These are phyloP conservation scores for Zingel zingel DNA, from an alignment of 2,113 vertebrate genomes.

Conservation along the genomic window DNA sequence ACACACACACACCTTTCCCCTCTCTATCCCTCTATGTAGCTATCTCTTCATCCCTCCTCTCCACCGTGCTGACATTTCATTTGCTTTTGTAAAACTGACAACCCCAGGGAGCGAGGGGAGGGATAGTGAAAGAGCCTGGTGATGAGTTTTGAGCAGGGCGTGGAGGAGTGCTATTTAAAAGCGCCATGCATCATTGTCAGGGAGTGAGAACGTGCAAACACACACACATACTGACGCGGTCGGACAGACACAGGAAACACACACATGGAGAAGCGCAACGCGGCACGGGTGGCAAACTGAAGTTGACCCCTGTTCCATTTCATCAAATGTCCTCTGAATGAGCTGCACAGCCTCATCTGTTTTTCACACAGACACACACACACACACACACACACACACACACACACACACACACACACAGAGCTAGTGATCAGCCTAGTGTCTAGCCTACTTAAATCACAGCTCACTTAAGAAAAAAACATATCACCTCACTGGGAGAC, in stretches of 20 bases:
- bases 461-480: constrained; percentile 81
- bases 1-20: constrained; percentile 63
- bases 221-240: constrained; percentile 32
- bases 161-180: constrained; percentile 87
- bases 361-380: constrained; percentile 46
- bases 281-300: constrained; percentile 79
- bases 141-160: constrained; percentile 84
- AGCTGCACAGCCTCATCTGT: constrained; percentile 77
- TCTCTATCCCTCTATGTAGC: constrained; percentile 63
- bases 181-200: constrained; percentile 87
- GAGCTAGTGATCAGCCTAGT: constrained; percentile 73
- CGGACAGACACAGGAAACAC: constrained; percentile 61
- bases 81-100: constrained; percentile 84
- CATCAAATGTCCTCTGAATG: constrained; percentile 84
- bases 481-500: constrained; percentile 55
- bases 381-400: constrained; percentile 43
- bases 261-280: constrained; percentile 47
- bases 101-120: constrained; percentile 71
- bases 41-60: constrained; percentile 73
- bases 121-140: constrained; percentile 75
- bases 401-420: constrained; percentile 24
- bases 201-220: constrained; percentile 42
- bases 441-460: constrained; percentile 83
- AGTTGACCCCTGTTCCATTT: constrained; percentile 85
- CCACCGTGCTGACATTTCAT: constrained; percentile 77